Conservation (phyloP, 1,140 invertebrate species). For the Orchestia grillus region DNA sequence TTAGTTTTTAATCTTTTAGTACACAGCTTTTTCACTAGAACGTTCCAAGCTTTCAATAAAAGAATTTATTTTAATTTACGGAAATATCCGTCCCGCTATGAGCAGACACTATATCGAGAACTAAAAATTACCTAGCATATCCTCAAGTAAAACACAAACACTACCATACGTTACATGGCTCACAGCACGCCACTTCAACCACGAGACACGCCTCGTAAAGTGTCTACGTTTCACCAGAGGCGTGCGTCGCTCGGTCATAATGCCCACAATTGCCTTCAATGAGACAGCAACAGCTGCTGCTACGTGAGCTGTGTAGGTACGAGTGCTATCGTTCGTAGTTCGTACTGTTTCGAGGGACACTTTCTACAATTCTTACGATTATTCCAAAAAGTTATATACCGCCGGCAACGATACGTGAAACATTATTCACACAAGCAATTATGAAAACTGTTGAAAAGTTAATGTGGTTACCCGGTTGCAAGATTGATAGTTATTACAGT, state of each 20-base stretch:
- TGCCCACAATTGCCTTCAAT: neutral
- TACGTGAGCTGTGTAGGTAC: neutral
- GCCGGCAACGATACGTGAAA: neutral
- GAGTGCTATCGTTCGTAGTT: neutral
- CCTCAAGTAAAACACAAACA: no score
- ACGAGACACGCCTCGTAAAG: neutral
- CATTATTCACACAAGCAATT: neutral
- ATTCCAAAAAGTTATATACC: neutral
- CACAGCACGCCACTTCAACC: no score
- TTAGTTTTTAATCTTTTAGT: neutral
- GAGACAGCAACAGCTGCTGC: neutral
- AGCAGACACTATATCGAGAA: no score
- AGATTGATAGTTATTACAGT: neutral
- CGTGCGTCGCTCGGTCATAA: neutral
- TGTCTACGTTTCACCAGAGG: neutral
- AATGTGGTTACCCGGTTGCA: neutral
- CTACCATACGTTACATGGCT: no score
- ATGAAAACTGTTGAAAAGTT: neutral
- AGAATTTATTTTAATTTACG: no score
- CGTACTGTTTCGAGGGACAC: neutral
- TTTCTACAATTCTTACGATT: neutral
- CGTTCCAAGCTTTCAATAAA: no score
- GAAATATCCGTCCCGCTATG: no score
- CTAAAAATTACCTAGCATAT: no score
- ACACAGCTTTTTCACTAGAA: no score